Conservation (phyloP, 2,113 vertebrate species). For the Cairina moschata region DNA sequence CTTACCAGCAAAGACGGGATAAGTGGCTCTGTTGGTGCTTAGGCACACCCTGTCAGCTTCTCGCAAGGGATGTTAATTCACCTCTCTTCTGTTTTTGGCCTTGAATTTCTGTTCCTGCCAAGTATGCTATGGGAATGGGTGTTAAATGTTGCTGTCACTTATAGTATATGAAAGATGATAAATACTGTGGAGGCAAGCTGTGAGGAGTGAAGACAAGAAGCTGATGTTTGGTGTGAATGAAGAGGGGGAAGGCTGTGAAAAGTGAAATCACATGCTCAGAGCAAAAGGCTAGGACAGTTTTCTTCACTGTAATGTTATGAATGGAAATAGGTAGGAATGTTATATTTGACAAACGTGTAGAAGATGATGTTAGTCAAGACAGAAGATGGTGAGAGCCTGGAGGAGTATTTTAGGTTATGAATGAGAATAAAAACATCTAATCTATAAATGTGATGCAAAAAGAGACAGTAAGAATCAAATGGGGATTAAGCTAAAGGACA, state of each 20-base stretch:
- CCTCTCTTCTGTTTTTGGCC: slow-evolving; percentile 33
- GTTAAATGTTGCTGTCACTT: slow-evolving; percentile 64
- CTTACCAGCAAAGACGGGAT: background rate
- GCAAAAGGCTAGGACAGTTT: slow-evolving; percentile 53
- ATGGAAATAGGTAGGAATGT: slow-evolving; percentile 50
- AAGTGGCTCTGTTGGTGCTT: background rate
- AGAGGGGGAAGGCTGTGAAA: slow-evolving; percentile 55
- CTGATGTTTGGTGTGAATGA: slow-evolving; percentile 65
- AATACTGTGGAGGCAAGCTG: slow-evolving; percentile 61
- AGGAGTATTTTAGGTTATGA: slow-evolving; percentile 6
- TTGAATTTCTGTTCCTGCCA: slow-evolving; percentile 20
- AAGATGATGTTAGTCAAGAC: background rate
- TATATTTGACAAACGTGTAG: slow-evolving; percentile 30
- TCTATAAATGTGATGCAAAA: background rate
- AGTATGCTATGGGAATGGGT: slow-evolving; percentile 20
- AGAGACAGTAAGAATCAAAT: background rate
- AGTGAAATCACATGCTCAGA: slow-evolving; percentile 49
- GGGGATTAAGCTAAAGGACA: background rate
- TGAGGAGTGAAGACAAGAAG: slow-evolving; percentile 66
- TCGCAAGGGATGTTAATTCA: background rate
- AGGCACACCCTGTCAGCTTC: background rate
- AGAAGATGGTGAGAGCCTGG: slow-evolving; percentile 35
- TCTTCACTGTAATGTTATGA: slow-evolving; percentile 18
- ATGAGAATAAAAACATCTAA: background rate
- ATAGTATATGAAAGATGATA: slow-evolving; percentile 55